Base-by-base conservation (phyloP, 2,888 invertebrate species). In the Drosophila melanosoma region DNA sequence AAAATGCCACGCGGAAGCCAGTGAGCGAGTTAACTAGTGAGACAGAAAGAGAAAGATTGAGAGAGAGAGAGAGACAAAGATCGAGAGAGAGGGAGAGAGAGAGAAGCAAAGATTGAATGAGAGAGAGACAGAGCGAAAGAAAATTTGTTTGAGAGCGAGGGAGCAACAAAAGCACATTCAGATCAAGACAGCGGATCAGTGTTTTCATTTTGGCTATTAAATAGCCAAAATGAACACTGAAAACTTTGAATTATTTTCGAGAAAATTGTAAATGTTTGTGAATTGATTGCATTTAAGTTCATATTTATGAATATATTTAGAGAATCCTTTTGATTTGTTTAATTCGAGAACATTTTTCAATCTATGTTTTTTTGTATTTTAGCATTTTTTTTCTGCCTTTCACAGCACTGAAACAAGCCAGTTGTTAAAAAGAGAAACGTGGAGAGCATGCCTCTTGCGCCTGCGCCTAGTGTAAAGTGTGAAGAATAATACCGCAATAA, bases 1-100 rank as follows among this genome's bases (percentile, higher is more conserved):
- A 59, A 80, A 87, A 84, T 83, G 84, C 87, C 85, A 85, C 85
- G 84, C 84, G 85, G 84, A 84, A 85, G 85, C 78, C 40, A 54
- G 8, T 45, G 26, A 69, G 65, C 48, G 54, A 56, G 45, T 26
- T 65, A 58, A 57, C 35, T 45, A 63, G 54, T 52, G 57, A 68
- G 53, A 60, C 33, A 59, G 53, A 42, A 33, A 33, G 26, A 51
- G 26, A 15, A 33, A 23, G 29, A 7, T 42, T 36, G 29, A 23
- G 32, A 36, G 42, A 26, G 26, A 10, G 40, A 17, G 57, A 42
- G 17, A 29, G 20, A 12, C 15, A n/a, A 1, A n/a, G 1, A 11
- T 2, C n/a, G 3, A 15, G 12, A 7, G 20, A 3, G 3, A 20
- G 1, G 11, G 11, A 42, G 11, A 42, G 5, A 20, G 6, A 12